Evolutionary conservation across 1,140 invertebrate genomes (phyloP), one percentile per base, ranked within the genome.

Genomic region (Calosoma granatense): DNA sequence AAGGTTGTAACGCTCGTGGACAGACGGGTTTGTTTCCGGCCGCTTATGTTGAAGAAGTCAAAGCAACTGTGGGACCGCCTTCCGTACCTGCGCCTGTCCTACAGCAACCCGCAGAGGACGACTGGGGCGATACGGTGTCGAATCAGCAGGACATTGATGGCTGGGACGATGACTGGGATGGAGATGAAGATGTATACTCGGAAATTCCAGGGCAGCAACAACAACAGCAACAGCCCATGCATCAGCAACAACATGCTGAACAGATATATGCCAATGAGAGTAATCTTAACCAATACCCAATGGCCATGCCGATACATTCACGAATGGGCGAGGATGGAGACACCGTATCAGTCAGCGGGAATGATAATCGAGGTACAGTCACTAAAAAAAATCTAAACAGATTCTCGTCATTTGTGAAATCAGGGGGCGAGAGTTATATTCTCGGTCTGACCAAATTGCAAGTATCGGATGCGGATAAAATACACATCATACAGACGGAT

Each of bases 361-460:
- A 66, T 72, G 72, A 81, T 72, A 73, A 78, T 68, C 69, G 81
- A 71, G 73, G 79, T 58, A 79, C 81, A 51, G 78, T 87, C 57
- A 80, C 81, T 62, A 80, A 86, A 67, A 91, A 88, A 73, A 90
- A 83, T 71, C 81, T 85, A 60, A 88, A 87, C 67, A 86, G 92
- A 73, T 98, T 98, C 80, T 92, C 92, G 15, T 86, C 85, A 19
- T 90, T 95, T 72, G 90, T 91, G 9, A 97, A 97, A 74, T 85
- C 88, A 47, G 90, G 91, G 20, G 88, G 90, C 56, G 93, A 97
- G 67, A 90, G 88, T 58, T 98, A 92, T 72, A 83, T 98, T 60
- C 80, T 97, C 58, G 92, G 89, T 22, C 82, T 83, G 23, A 75
- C 81, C 21, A 85, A 84, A 68, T 76, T 86, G 14, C 76, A 76